Evolutionary conservation across 30 jellyfish, hydroid and myxozoan species (phyloP), one percentile per base, ranked within the genome.

Genomic region (Aurelia coerulea): DNA sequence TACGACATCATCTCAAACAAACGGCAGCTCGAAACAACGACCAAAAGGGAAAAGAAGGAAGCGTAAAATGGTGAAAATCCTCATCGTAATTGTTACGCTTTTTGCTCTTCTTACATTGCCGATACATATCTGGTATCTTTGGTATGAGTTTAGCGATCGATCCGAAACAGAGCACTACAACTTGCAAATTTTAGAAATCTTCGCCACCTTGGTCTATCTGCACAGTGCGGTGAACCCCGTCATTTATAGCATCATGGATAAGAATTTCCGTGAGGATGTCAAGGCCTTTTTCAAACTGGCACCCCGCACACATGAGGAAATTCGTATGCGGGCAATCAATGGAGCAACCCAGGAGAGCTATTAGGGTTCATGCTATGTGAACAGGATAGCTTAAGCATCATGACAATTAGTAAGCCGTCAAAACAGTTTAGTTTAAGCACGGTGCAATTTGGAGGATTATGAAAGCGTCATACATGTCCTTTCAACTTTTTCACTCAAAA

Each of bases 31-130:
- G 15, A 41, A 2, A 52, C 60, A 18, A 29, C 74, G 68, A 2
- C 29, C 64, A 18, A 42, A 62, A 1, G 84, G 88, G 8, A 75
- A 51, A 32, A 34, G 31, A 62, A 63, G 42, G 58, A 90, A 81
- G 75, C 82, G 94, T 13, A 81, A 82, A 60, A 82, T 90, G 85
- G 79, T 90, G 67, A 90, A 82, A 53, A 90, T 81, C 66, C 93
- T 90, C 12, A 68, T 76, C 15, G 86, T 78, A 18, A 77, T 90
- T 65, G 94, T 83, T 65, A 41, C 89, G 16, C 66, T 88, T 16
- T 90, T 90, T 33, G 97, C 97, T 72, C 34, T 82, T 17, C 92
- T 81, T 50, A 90, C 97, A 13, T 82, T 90, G 71, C 97, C 97
- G 7, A 35, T 56, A 4, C 90, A 90, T 17, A 81, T 90, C 68